Evolutionary conservation across 2,797 vertebrate genomes (phyloP), one percentile per base, ranked within the genome.

Genomic region (Sebastiscus albofasciatus): DNA sequence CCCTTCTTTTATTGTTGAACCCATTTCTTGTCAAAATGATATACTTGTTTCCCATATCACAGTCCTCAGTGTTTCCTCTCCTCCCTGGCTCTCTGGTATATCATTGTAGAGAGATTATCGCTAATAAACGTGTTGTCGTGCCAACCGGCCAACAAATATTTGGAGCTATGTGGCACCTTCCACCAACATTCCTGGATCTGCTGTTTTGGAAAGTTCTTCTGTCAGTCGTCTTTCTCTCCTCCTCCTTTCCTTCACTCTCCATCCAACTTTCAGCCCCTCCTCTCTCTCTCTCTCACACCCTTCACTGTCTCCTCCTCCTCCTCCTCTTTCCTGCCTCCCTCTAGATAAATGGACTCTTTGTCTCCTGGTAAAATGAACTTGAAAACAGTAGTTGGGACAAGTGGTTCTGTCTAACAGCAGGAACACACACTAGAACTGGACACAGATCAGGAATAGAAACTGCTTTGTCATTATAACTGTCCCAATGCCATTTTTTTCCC

Each of bases 81-180:
- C 70, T 64, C 22, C 12, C n/a, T 9, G 11, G 49, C n/a, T 75
- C 8, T 74, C 74, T 2, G 65, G 52, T 90, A 93, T 95, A 93
- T 95, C 72, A 0, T 93, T 90, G 88, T 81, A 75, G 58, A 79
- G 90, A 94, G 96, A 62, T 36, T 62, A 36, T 95, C 91, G 90
- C 88, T 90, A 93, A 95, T 96, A 96, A 95, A 93, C 86, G 85
- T 66, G 87, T 92, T 97, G 92, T 96, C 92, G 83, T 94, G 96
- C 94, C 94, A 93, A 97, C 93, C 78, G 64, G 95, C 94, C 94
- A 98, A 98, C 97, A 99, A 99, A 98, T 97, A 98, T 97, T 96
- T 97, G 93, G 93, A 96, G 85, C 92, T 95, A 95, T 94, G 96
- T 97, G 94, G 96, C 97, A 97, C 97, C 97, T 97, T 97, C 95